phyloP scores from a whole-genome alignment of 2,113 vertebrate species.

The Myrmecobius fasciatus region DNA sequence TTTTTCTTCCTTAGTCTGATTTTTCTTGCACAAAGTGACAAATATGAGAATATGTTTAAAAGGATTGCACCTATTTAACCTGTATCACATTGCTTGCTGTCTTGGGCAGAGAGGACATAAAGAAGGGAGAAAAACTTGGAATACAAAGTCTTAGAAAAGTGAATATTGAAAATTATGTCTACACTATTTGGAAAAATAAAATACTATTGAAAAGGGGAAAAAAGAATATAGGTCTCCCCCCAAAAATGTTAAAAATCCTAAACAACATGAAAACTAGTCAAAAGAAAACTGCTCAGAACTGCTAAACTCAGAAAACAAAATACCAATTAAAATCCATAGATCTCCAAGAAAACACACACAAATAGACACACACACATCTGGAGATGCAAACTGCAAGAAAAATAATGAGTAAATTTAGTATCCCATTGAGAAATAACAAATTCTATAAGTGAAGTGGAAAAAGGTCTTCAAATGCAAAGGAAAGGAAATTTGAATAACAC shows the following conservation, averaged over 20 bases:
- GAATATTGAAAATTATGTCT: too few species aligned
- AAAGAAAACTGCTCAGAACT: background rate
- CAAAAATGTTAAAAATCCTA: background rate
- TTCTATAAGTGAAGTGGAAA: background rate
- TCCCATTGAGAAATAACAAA: background rate
- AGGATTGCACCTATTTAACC: too few species aligned
- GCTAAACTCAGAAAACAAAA: background rate
- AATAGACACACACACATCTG: background rate
- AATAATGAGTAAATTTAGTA: background rate
- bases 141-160: too few species aligned
- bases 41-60: too few species aligned
- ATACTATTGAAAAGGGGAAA: too few species aligned
- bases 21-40: too few species aligned
- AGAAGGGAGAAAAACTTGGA: too few species aligned
- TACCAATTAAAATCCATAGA: background rate
- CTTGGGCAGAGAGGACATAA: too few species aligned
- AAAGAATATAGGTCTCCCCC: background rate
- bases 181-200: too few species aligned
- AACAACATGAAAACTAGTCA: background rate
- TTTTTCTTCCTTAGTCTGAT: too few species aligned
- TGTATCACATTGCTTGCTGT: too few species aligned
- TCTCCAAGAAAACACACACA: background rate
- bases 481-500: background rate
- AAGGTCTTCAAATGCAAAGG: background rate
- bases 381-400: background rate